Evolutionary conservation across 2,113 vertebrate species (phyloP), one percentile per base, ranked within the genome.

Genomic region (Cacatua alba): DNA sequence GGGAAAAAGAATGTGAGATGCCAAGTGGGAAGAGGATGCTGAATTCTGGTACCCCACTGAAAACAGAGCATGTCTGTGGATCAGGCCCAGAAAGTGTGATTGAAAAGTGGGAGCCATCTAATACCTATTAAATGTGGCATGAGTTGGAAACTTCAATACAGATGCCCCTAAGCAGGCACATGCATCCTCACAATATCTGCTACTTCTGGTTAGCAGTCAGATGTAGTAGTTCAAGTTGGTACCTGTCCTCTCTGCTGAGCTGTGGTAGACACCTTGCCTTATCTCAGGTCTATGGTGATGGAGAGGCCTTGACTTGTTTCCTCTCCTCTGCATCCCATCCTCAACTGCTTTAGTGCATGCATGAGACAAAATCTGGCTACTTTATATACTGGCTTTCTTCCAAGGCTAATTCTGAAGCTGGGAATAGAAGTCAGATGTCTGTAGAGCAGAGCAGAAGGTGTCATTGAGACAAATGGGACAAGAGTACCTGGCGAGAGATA

Each of bases 1-100:
- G 33, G 33, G 53, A 39, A 71, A 64, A 64, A 86, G 53, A 3
- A 13, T 1, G 11, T 92, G 90, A 90, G 72, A 64, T 28, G 8
- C 11, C 2, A 67, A n/a, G 7, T 21, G 17, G 13, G 63, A 62
- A 68, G 29, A 86, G 3, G 29, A 63, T 0, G 1, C 3, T 49
- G 64, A 35, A 29, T 65, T 70, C 87, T 76, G 31, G 33, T 26
- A 17, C 10, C 7, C 3, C 8, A 13, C 13, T 37, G 25, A 31
- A 78, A 55, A 44, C 15, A 68, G 23, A 43, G 16, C 6, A 9
- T 1, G 24, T 11, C 25, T 69, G 43, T 55, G 33, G 39, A 17
- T 37, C 39, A 49, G 28, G 14, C 4, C 25, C 25, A 35, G 28
- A 23, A 80, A 49, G 29, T 7, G 33, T 17, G 26, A 43, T 1